Conservation (phyloP, 2,888 invertebrate species). For the Osedax fenrisi region DNA sequence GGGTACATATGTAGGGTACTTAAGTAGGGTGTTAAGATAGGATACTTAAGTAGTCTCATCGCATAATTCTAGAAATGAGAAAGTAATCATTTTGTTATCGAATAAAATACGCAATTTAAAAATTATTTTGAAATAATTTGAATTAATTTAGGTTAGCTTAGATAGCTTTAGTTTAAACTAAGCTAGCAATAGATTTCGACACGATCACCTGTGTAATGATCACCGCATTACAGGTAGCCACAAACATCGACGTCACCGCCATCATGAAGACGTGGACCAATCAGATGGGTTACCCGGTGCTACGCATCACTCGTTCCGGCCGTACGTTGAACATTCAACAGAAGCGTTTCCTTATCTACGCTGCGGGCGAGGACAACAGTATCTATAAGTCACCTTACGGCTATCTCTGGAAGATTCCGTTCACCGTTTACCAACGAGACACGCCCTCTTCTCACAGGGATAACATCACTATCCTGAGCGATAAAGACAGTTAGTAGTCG, state of each 20-base stretch:
- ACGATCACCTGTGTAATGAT: too few species aligned
- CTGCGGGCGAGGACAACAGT: not conserved
- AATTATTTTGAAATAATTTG: too few species aligned
- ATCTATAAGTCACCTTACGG: not conserved
- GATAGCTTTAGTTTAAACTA: too few species aligned
- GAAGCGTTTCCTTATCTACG: not conserved
- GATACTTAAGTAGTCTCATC: too few species aligned
- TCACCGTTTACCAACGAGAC: not conserved
- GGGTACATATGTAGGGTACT: too few species aligned
- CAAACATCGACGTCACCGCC: conserved; percentile 47
- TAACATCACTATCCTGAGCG: not conserved
- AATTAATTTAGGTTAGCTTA: too few species aligned
- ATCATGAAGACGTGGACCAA: conserved; percentile 82
- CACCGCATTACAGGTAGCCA: too few species aligned
- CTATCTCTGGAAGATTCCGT: not conserved
- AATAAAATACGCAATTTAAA: too few species aligned
- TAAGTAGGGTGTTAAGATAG: too few species aligned
- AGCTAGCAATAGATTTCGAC: too few species aligned
- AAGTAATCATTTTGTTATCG: too few species aligned
- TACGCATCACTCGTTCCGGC: conserved; percentile 56
- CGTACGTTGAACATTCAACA: conserved; percentile 42
- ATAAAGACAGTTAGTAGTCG: not conserved
- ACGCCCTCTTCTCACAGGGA: not conserved
- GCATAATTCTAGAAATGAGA: too few species aligned
- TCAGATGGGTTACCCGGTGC: conserved; percentile 70